Base-by-base conservation (phyloP, 2,113 vertebrate genomes). In the Chionodraco myersi region DNA sequence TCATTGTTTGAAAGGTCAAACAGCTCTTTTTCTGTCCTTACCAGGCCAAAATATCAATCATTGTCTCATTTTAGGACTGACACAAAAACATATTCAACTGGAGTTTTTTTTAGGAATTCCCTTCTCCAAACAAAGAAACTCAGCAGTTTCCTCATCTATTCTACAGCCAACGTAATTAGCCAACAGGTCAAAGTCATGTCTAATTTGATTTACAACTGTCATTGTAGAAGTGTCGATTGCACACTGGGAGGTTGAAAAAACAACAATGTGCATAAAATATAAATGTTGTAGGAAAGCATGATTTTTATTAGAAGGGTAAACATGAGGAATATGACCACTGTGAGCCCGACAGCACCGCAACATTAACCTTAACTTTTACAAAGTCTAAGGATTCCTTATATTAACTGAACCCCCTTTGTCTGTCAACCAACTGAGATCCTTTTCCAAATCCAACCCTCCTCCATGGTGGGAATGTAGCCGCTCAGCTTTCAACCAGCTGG, bases 401-500 rank as follows among this genome's bases (percentile, higher is more conserved):
- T 44, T 58, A 18, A 62, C 74, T 72, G n/a, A 51, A 3, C 57
- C 7, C 48, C 44, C 6, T 67, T 59, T n/a, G 0, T 61, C 64
- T 36, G 57, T 63, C 72, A 67, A 62, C 67, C 71, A 62, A 53
- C 72, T 58, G n/a, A 70, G 9, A 44, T 61, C 63, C 66, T 66
- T 74, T 56, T 44, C 65, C 65, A 59, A 34, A 54, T 83, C 79
- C 75, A 65, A 64, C 79, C 79, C 79, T 63, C 75, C 71, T 51
- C 83, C 88, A 79, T 21, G 59, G 70, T 80, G 78, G 86, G 58
- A 80, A 76, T 34, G 89, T 78, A 86, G 87, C 87, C 72, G 85
- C 80, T 84, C 81, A 80, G 80, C 88, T 71, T 65, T 95, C 94
- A 95, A 89, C 88, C 89, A 86, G 95, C 94, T 95, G 94, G 57